A percentile compares a stretch with the other conserved stretches of the same genome.
These are phyloP conservation scores for Vespertilio murinus DNA, from an alignment of 2,797 vertebrate species.

Conservation along the genomic window DNA sequence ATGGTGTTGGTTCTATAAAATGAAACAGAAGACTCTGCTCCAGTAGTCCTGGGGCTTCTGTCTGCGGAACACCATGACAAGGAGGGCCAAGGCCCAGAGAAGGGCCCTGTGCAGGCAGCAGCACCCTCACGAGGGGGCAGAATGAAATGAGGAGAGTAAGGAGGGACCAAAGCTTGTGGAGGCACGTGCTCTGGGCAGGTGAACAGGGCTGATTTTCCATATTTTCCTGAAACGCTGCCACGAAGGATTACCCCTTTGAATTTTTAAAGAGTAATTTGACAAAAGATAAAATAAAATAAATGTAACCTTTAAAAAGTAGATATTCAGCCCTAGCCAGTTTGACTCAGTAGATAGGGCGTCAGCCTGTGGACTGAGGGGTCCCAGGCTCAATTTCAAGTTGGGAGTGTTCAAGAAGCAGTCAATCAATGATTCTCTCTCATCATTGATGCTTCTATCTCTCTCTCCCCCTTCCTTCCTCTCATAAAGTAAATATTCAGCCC, in stretches of 20 bases:
- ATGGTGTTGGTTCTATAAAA: not conserved
- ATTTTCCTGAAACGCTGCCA: not conserved
- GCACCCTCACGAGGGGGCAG: not conserved
- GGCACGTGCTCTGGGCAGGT: not conserved
- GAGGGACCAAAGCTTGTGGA: not conserved
- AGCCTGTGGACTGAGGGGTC: no score
- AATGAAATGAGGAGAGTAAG: rapidly evolving
- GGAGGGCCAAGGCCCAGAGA: not conserved
- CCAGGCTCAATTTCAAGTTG: no score
- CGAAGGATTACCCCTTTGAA: not conserved
- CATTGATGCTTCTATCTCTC: no score
- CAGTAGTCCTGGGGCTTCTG: not conserved
- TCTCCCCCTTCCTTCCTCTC: no score
- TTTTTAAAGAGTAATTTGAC: slow-evolving; percentile 24
- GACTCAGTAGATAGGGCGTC: no score
- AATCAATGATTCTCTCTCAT: no score
- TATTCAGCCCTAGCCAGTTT: not conserved
- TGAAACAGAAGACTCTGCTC: not conserved
- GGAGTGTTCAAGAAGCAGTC: no score
- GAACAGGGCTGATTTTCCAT: not conserved
- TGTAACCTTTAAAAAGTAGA: not conserved
- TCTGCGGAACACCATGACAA: not conserved
- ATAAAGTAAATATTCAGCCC: no score
- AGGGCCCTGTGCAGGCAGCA: not conserved
- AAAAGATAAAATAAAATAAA: not conserved